Conservation (phyloP, 1,140 invertebrate species). For the Mya arenaria region DNA sequence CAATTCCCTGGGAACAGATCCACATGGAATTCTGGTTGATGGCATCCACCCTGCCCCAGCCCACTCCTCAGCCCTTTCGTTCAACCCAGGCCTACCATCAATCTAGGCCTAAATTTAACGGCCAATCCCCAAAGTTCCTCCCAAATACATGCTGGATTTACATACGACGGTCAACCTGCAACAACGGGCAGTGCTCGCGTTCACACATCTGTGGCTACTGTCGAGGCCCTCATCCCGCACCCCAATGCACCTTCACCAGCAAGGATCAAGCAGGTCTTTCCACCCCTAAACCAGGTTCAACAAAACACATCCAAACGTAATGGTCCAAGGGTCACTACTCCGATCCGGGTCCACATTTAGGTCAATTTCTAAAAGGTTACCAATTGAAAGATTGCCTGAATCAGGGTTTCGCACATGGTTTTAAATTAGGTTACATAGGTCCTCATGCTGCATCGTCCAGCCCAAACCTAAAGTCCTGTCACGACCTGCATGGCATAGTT, state of each 20-base stretch:
- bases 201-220: constrained; percentile 38
- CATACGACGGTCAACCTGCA: background rate
- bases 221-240: background rate
- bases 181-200: background rate
- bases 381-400: background rate
- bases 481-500: background rate
- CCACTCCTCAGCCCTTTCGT: no score
- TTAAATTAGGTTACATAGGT: constrained; percentile 1
- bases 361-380: background rate
- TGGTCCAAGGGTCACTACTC: no score
- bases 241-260: background rate
- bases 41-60: no score
- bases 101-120: no score
- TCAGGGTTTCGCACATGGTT: constrained; percentile 11
- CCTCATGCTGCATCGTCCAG: background rate
- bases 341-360: background rate
- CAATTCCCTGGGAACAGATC: constrained; percentile 1
- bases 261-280: no score
- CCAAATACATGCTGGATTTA: constrained; percentile 15
- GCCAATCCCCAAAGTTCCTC: constrained; percentile 5
- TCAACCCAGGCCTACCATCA: no score
- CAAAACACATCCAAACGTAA: no score
- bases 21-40: constrained; percentile 19
- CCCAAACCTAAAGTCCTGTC: constrained; percentile 19
- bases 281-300: no score